A percentile compares a stretch with the other conserved stretches of the same genome.
These are phyloP conservation scores for Plectrocnemia conspersa DNA, from an alignment of 1,140 invertebrate species.

Conservation along the genomic window DNA sequence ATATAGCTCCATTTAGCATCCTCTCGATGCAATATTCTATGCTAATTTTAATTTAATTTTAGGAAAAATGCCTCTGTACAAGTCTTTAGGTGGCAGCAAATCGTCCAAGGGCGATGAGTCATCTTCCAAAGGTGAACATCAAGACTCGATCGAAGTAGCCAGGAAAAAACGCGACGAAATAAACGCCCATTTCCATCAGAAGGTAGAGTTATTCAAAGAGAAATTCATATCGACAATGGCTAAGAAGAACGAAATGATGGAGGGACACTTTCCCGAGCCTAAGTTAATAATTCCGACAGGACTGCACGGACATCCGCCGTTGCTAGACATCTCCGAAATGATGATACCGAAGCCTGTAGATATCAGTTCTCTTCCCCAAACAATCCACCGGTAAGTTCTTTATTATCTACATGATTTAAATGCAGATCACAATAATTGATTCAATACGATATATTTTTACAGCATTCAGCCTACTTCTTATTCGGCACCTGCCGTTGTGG, in stretches of 20 bases:
- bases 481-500: slow-evolving; percentile 2
- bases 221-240: slow-evolving; percentile 46
- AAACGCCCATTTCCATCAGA: slow-evolving; percentile 49
- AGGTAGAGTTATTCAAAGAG: slow-evolving; percentile 48
- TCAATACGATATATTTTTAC: slow-evolving; percentile 23
- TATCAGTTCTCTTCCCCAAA: slow-evolving; percentile 23
- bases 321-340: slow-evolving; percentile 26
- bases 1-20: too few relatives aligned
- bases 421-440: too few relatives aligned
- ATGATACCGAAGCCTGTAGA: slow-evolving; percentile 11
- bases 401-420: too few relatives aligned
- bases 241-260: slow-evolving; percentile 32
- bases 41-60: slow-evolving; percentile 16
- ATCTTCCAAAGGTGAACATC: slow-evolving; percentile 46
- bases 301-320: slow-evolving; percentile 23
- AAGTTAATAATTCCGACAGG: slow-evolving; percentile 29
- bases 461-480: slow-evolving; percentile 24
- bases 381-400: slow-evolving; percentile 34
- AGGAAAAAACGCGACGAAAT: slow-evolving; percentile 46
- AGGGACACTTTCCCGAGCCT: slow-evolving; percentile 35
- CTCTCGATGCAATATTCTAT: too few relatives aligned
- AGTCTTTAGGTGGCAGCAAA: slow-evolving; percentile 40
- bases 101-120: slow-evolving; percentile 47
- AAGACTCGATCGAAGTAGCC: slow-evolving; percentile 41
- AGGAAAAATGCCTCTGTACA: slow-evolving; percentile 52